Percentiles rank a stretch among this genome's conserved stretches.
These are phyloP conservation scores for Caenorhabditis sulstoni DNA, from an alignment of 2,888 invertebrate species.

Conservation along the genomic window DNA sequence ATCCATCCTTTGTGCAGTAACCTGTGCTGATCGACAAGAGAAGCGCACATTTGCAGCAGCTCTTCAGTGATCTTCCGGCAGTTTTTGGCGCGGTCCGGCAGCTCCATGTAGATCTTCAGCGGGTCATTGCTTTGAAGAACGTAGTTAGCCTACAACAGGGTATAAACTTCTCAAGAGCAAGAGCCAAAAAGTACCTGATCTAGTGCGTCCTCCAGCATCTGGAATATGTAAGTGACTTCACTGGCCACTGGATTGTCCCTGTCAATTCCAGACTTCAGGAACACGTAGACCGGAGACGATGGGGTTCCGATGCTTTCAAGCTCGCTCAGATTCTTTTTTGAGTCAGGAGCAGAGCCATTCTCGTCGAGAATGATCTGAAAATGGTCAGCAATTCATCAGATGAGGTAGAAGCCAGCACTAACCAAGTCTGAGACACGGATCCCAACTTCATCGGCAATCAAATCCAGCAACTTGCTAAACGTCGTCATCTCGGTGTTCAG, in stretches of 20 bases:
- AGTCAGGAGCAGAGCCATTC: constrained; percentile 30
- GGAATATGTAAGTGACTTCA: constrained; percentile 59
- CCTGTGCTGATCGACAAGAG: constrained; percentile 73
- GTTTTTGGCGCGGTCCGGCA: constrained; percentile 56
- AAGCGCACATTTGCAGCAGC: constrained; percentile 62
- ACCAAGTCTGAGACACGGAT: constrained; percentile 32
- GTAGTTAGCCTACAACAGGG: constrained; percentile 23
- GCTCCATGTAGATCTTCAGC: constrained; percentile 51
- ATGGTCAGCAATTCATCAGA: neutral
- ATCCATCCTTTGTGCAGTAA: constrained; percentile 75
- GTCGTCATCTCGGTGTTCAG: constrained; percentile 25
- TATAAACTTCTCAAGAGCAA: too few species aligned
- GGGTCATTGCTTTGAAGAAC: constrained; percentile 25
- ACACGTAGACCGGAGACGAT: constrained; percentile 57
- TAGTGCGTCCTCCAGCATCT: constrained; percentile 59
- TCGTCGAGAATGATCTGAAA: constrained; percentile 49
- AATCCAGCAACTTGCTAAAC: constrained; percentile 10
- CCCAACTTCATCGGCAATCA: constrained; percentile 31
- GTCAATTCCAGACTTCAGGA: constrained; percentile 51
- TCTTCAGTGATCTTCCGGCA: constrained; percentile 50
- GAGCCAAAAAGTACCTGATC: constrained; percentile 58
- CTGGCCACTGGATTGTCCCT: constrained; percentile 36
- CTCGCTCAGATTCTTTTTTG: constrained; percentile 10
- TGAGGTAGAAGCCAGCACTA: neutral
- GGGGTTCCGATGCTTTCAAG: constrained; percentile 21